Evolutionary conservation across 2,888 invertebrate genomes (phyloP), one percentile per base, ranked within the genome.

Genomic region (Drosophila maculinotata): DNA sequence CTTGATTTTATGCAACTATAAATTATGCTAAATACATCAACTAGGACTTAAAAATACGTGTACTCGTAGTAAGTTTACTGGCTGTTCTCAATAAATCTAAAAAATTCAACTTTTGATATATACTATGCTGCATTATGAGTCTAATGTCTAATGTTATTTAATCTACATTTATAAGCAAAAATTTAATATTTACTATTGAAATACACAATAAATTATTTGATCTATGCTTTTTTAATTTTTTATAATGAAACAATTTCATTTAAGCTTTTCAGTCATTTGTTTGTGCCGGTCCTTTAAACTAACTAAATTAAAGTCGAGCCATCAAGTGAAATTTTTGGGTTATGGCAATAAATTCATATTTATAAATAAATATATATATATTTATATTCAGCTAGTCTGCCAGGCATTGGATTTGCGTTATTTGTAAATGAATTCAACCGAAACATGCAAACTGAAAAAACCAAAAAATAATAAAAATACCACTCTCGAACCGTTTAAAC

Each of bases 191-290:
- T 49, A 53, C 66, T 65, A 57, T 69, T 69, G 58, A 72, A 83
- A 76, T 79, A 79, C 56, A 42, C 42, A 38, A 49, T 52, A 53
- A 53, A 25, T 45, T 68, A 60, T 69, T 71, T 47, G 25, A 38
- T 60, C 35, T 59, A 54, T 39, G 28, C 36, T 63, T 44, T 49
- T 28, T 20, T 10, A 60, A 2, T 52, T 23, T 69, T 81, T 83
- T 77, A 51, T 54, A 78, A 82, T 85, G 82, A 82, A 87, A 87
- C 69, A 62, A 63, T 78, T 78, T 81, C 76, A 85, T 82, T 81
- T 74, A 73, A 84, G 82, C 85, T 60, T 76, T 85, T 83, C 82
- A 83, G 82, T 83, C 82, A 71, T 64, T 78, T 79, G 60, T 49
- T 74, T 57, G 45, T 74, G 79, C 76, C 62, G 76, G 60, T 76